Percentiles rank a stretch among this genome's conserved stretches.
Conservation (phyloP, 2,797 vertebrate genomes). For the Saxicola maurus region DNA sequence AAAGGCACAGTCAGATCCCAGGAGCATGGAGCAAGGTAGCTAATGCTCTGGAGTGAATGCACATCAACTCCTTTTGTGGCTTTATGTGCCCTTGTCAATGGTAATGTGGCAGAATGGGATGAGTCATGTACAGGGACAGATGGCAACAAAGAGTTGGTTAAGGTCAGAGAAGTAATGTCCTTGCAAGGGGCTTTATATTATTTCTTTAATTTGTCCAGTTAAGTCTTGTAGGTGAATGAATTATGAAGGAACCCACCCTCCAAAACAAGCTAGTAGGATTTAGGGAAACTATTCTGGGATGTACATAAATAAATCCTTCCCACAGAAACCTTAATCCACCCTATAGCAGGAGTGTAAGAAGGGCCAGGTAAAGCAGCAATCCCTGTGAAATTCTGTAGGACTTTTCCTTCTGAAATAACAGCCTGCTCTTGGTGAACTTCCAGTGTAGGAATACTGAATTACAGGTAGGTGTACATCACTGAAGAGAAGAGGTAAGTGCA, state of each 20-base stretch:
- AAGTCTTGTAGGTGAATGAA: background rate
- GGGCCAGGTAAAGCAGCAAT: background rate
- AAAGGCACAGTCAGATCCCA: constrained; percentile 37
- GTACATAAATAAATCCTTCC: background rate
- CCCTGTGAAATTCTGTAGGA: background rate
- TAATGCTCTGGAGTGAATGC: constrained; percentile 8
- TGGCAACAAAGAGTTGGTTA: background rate
- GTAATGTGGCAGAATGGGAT: constrained; percentile 8
- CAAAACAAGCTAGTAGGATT: background rate
- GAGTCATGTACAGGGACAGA: background rate
- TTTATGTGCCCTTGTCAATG: constrained; percentile 32
- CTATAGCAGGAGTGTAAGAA: background rate
- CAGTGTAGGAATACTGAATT: background rate
- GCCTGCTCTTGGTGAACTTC: background rate
- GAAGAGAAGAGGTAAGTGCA: background rate
- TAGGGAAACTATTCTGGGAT: background rate
- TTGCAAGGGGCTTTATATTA: background rate
- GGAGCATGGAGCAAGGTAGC: constrained; percentile 34
- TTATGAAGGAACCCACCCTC: background rate
- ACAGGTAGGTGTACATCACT: background rate
- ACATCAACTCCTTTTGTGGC: constrained; percentile 18
- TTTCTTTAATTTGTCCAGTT: background rate
- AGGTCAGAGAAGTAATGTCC: background rate
- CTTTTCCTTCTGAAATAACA: background rate
- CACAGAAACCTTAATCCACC: background rate